Evolutionary conservation across 1,140 invertebrate genomes (phyloP).

Genomic region (Drosophila miranda): DNA sequence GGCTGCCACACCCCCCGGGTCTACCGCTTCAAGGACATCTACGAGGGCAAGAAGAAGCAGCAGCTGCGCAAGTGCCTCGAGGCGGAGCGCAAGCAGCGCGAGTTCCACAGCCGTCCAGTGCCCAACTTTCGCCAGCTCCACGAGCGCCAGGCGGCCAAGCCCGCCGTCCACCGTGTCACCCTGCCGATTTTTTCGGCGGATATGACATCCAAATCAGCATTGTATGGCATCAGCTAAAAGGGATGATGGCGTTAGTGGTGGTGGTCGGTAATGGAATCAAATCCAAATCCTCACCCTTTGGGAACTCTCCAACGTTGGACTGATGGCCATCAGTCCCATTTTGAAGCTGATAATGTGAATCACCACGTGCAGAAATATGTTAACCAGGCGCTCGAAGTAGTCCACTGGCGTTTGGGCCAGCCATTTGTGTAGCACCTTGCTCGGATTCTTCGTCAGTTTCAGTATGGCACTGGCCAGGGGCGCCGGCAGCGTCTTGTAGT

Average conservation of each 20-base stretch:
- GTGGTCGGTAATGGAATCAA: too few species aligned
- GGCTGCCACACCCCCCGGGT: too few species aligned
- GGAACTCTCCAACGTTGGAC: conserved; percentile 23
- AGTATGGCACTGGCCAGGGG: conserved; percentile 88
- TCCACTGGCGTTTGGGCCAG: conserved; percentile 85
- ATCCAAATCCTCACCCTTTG: conserved; percentile 26
- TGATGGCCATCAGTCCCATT: conserved; percentile 64
- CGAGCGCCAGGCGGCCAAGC: too few species aligned
- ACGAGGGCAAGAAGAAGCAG: too few species aligned
- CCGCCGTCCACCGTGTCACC: too few species aligned
- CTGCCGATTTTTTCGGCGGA: too few species aligned
- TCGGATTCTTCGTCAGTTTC: conserved; percentile 85
- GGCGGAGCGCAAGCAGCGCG: too few species aligned
- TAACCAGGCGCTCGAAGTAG: conserved; percentile 89
- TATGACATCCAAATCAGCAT: conserved; percentile 85
- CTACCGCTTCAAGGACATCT: too few species aligned
- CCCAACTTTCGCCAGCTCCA: too few species aligned
- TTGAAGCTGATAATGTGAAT: conserved; percentile 84
- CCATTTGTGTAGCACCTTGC: conserved; percentile 87
- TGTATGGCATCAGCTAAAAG: conserved; percentile 82
- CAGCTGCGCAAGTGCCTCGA: too few species aligned
- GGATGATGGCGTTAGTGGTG: too few species aligned
- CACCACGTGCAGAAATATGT: conserved; percentile 88
- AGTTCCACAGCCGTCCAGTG: too few species aligned
- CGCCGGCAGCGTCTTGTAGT: conserved; percentile 87